Evolutionary conservation across 2,113 vertebrate species (phyloP).

Genomic region (Anarrhichthys ocellatus): DNA sequence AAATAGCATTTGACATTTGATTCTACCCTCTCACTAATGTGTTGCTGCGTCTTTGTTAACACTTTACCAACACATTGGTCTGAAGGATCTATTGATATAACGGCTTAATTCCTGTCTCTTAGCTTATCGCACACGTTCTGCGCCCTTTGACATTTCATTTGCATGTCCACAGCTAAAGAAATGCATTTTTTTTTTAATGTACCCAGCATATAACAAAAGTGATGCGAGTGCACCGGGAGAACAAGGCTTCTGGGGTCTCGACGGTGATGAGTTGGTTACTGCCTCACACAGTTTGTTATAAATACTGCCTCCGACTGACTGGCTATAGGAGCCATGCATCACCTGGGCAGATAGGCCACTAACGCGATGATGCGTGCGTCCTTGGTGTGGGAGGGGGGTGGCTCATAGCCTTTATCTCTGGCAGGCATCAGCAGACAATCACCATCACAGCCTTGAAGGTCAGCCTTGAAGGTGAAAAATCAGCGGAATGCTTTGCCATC

Average conservation of each 20-base stretch:
- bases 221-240: slow-evolving; percentile 31
- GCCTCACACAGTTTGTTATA: slow-evolving; percentile 71
- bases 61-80: slow-evolving; percentile 21
- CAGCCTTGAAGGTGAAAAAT: slow-evolving; percentile 76
- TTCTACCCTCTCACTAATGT: slow-evolving; percentile 25
- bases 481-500: slow-evolving; percentile 53
- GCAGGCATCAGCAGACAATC: slow-evolving; percentile 74
- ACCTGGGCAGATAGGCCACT: slow-evolving; percentile 77
- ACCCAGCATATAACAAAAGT: slow-evolving; percentile 23
- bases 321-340: slow-evolving; percentile 78
- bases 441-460: slow-evolving; percentile 71
- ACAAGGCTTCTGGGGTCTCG: slow-evolving; percentile 48
- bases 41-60: slow-evolving; percentile 7
- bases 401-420: slow-evolving; percentile 77
- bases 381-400: slow-evolving; percentile 65
- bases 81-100: slow-evolving; percentile 40
- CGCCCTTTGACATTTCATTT: slow-evolving; percentile 47
- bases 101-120: slow-evolving; percentile 12
- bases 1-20: slow-evolving; percentile 35
- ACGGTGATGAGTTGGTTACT: slow-evolving; percentile 64
- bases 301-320: slow-evolving; percentile 71
- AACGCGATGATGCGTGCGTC: slow-evolving; percentile 78
- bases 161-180: slow-evolving; percentile 36
- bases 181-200: slow-evolving; percentile 26
- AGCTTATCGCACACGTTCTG: background rate